Conservation (phyloP, 2,113 vertebrate genomes). For the Anser cygnoides region DNA sequence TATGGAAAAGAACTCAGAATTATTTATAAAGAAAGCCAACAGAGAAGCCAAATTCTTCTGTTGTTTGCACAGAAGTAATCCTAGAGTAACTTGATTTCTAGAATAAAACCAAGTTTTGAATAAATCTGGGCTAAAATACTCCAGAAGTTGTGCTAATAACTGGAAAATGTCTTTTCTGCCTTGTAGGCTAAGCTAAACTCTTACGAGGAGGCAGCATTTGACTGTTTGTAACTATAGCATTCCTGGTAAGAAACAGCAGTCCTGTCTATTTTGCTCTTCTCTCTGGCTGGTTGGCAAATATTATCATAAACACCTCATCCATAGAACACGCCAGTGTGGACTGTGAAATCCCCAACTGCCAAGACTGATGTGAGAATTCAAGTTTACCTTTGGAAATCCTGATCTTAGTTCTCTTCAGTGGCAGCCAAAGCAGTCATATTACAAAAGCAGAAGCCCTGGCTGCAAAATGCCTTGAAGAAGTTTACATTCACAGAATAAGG, state of each 20-base stretch:
- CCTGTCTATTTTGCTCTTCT: neutral
- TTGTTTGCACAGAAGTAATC: neutral
- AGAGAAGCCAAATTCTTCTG: neutral
- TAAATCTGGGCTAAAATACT: neutral
- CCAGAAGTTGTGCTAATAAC: neutral
- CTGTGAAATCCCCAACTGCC: neutral
- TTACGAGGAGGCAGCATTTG: neutral
- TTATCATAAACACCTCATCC: neutral
- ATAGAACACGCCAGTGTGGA: neutral
- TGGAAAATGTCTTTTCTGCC: neutral
- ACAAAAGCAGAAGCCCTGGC: neutral
- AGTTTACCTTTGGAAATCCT: neutral
- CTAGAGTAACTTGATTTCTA: conserved; percentile 12
- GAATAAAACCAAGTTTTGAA: neutral
- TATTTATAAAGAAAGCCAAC: conserved; percentile 3
- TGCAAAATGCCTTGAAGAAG: neutral
- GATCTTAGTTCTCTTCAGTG: neutral
- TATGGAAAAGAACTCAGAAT: neutral
- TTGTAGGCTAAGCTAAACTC: neutral
- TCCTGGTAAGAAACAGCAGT: neutral
- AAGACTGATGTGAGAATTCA: neutral
- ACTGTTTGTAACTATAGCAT: neutral
- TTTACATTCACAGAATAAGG: neutral
- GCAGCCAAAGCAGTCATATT: neutral
- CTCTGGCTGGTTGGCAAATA: neutral